phyloP scores from a whole-genome alignment of 1,140 invertebrate species.

The Frieseomelitta varia region DNA sequence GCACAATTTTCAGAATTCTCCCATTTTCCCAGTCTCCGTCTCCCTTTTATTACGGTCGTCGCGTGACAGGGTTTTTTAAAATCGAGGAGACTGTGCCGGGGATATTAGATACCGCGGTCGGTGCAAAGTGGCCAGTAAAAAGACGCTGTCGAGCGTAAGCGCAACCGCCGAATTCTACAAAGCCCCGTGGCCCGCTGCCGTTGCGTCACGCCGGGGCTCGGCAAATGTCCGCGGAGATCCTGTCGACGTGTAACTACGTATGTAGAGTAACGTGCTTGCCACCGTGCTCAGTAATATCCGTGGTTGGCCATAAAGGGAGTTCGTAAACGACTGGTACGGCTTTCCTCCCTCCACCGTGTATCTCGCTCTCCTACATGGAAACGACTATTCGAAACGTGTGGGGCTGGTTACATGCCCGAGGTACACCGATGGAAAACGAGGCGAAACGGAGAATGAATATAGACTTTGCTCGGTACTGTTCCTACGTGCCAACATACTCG shows the following conservation, averaged over 20 bases:
- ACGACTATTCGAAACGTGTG: constrained; percentile 49
- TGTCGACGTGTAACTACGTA: constrained; percentile 56
- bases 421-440: constrained; percentile 26
- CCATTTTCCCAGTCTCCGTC: not conserved
- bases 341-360: constrained; percentile 34
- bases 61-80: constrained; percentile 37
- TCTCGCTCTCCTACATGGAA: constrained; percentile 27
- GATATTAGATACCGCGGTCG: constrained; percentile 33
- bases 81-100: constrained; percentile 21
- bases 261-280: constrained; percentile 54
- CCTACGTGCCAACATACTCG: constrained; percentile 28
- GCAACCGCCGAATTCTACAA: constrained; percentile 35
- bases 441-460: constrained; percentile 46
- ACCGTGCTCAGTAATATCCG: constrained; percentile 54
- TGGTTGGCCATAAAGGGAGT: constrained; percentile 62
- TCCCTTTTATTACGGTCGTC: constrained; percentile 31
- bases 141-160: constrained; percentile 11
- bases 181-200: not conserved
- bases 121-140: constrained; percentile 46
- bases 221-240: constrained; percentile 34
- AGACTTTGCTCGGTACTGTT: constrained; percentile 28
- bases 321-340: constrained; percentile 59
- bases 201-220: not conserved
- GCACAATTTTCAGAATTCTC: constrained; percentile 17
- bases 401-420: not conserved